Base-by-base conservation (phyloP, 64 coral and sea anemone species). In the Hydrozoanthus tunicans region DNA sequence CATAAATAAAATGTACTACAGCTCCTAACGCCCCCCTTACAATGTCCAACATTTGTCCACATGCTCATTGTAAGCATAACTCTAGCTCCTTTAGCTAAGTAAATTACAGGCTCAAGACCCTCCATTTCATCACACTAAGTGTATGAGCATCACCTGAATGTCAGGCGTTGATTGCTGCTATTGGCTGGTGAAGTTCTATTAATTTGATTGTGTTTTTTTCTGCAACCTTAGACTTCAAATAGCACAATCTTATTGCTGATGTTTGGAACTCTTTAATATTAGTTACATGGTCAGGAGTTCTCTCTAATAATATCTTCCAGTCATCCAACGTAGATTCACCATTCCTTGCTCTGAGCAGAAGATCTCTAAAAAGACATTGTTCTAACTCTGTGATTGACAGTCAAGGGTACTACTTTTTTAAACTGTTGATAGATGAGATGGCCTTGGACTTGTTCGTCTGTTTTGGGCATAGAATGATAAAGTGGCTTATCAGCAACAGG, bases 1-100 rank as follows among this genome's bases (percentile, higher is more conserved):
- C 86, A 94, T 94, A 94, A 59, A 94, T 80, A 58, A 94, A 83
- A 85, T 94, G 79, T 94, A 94, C 1, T 14, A 90, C 80, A 77
- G 86, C 91, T 90, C 92, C 92, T 90, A 90, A 13, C 71, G 92
- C 78, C 27, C 92, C 92, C 89, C 20, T 93, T 93, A 53, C 85
- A 93, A 81, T 90, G 77, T 12, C 92, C 92, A 90, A 93, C 85
- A 20, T 20, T 20, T 20, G 20, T 20, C 20, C 20, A 20, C 20
- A 20, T 20, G 20, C 20, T 20, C 20, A 20, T 20, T 20, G 20
- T 20, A 20, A 20, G 20, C 20, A 20, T 20, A 20, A 20, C 20
- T 20, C 20, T 20, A 20, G 20, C 20, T 20, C 20, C 20, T 20
- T 20, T 20, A 20, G 20, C 20, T 20, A 20, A 20, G 82, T 86